Evolutionary conservation across 2,797 vertebrate species (phyloP).

Genomic region (Phrynocephalus vlangalii): DNA sequence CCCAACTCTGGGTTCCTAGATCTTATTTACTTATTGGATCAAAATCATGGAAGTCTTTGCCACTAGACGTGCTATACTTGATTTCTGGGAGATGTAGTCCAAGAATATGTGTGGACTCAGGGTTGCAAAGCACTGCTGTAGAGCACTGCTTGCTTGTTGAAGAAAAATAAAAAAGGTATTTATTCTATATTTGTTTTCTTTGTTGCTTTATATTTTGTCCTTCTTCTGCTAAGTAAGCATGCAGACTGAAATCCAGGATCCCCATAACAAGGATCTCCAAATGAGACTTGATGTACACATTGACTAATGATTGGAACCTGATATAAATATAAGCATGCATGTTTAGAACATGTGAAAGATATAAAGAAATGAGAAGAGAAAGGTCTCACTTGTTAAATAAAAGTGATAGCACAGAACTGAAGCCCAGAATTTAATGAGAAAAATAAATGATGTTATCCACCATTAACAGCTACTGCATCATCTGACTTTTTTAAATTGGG

Average conservation of each 20-base stretch:
- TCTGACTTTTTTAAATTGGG: neutral
- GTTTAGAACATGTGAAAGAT: neutral
- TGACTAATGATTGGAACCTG: neutral
- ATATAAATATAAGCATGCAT: neutral
- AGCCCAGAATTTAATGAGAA: neutral
- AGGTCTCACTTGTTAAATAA: slow-evolving; percentile 9
- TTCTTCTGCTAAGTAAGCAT: neutral
- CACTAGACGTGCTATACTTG: no score
- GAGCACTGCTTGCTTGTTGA: neutral
- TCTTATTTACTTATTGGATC: no score
- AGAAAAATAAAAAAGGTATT: neutral
- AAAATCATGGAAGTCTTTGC: no score
- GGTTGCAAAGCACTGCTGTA: no score
- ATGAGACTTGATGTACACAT: neutral
- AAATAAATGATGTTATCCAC: slow-evolving; percentile 1
- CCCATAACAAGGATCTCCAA: neutral
- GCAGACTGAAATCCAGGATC: neutral
- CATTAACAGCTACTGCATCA: neutral
- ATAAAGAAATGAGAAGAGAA: slow-evolving; percentile 11
- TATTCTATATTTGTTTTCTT: no score
- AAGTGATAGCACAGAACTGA: neutral
- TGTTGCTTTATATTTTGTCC: neutral
- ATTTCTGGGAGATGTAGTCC: no score
- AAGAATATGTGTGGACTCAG: no score
- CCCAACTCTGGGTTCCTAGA: no score